These are phyloP conservation scores for Oreohelix idahoensis DNA, from an alignment of 1,140 invertebrate genomes.

Conservation along the genomic window DNA sequence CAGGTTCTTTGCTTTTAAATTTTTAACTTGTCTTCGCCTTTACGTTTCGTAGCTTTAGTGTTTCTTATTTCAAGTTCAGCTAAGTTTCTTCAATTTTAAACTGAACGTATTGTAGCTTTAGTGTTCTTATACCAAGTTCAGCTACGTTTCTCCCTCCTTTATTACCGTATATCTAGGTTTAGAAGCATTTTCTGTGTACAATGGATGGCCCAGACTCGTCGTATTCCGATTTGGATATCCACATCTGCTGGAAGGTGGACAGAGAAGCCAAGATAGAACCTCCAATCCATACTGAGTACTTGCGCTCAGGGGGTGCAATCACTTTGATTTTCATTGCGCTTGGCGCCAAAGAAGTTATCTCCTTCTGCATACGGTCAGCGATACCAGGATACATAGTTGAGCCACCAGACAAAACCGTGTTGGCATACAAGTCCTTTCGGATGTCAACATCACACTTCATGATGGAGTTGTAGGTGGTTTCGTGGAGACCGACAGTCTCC, in stretches of 20 bases:
- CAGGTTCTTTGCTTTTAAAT: no score
- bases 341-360: slow-evolving; percentile 52
- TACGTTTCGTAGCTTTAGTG: no score
- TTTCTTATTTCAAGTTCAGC: no score
- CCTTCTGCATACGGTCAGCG: slow-evolving; percentile 57
- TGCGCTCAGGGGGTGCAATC: slow-evolving; percentile 73
- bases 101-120: no score
- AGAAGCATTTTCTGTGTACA: slow-evolving; percentile 30
- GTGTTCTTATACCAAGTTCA: no score
- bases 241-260: slow-evolving; percentile 31
- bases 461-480: slow-evolving; percentile 91
- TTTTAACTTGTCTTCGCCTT: no score
- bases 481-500: slow-evolving; percentile 48
- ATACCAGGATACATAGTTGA: slow-evolving; percentile 89
- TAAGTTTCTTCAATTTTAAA: no score
- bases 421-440: slow-evolving; percentile 91
- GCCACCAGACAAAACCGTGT: slow-evolving; percentile 92
- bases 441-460: slow-evolving; percentile 80
- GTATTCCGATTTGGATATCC: slow-evolving; percentile 28
- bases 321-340: slow-evolving; percentile 59
- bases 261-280: slow-evolving; percentile 64
- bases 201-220: slow-evolving; percentile 27
- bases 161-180: no score
- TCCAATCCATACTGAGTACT: slow-evolving; percentile 69
- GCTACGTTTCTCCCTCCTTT: no score